Evolutionary conservation across 2,797 vertebrate species (phyloP).

Genomic region (Hybognathus amarus): DNA sequence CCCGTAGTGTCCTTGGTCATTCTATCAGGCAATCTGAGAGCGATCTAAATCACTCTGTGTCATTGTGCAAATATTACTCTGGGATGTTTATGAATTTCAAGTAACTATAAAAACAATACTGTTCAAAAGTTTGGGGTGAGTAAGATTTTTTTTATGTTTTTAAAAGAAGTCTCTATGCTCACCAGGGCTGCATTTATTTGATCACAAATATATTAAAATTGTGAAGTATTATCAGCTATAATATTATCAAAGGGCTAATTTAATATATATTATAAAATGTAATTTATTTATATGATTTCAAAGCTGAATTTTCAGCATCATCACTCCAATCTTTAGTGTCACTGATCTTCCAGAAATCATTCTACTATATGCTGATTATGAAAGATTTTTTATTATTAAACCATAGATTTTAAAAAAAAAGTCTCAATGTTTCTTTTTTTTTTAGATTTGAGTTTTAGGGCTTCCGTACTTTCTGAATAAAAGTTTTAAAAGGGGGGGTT

Average conservation of each 20-base stretch:
- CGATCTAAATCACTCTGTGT: neutral
- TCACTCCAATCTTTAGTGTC: too few relatives aligned
- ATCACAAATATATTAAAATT: neutral
- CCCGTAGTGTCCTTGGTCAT: conserved; percentile 6
- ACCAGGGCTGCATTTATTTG: neutral
- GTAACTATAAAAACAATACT: neutral
- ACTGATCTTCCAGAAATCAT: too few relatives aligned
- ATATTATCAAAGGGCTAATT: neutral
- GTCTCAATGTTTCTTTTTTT: too few relatives aligned
- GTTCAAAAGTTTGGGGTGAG: neutral
- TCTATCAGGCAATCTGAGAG: neutral
- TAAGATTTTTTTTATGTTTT: neutral
- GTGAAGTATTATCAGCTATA: neutral
- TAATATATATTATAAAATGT: too few relatives aligned
- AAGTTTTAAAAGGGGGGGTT: too few relatives aligned
- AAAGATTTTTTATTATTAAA: too few relatives aligned
- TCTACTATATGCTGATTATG: too few relatives aligned
- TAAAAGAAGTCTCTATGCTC: neutral
- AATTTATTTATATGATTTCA: too few relatives aligned
- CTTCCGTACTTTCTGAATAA: too few relatives aligned
- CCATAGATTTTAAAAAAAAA: too few relatives aligned
- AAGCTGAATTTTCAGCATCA: too few relatives aligned
- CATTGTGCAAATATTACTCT: neutral
- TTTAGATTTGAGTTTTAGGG: too few relatives aligned
- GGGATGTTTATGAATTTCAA: neutral